Base-by-base conservation (phyloP, 2,888 invertebrate genomes). In the Punctoribates punctum region DNA sequence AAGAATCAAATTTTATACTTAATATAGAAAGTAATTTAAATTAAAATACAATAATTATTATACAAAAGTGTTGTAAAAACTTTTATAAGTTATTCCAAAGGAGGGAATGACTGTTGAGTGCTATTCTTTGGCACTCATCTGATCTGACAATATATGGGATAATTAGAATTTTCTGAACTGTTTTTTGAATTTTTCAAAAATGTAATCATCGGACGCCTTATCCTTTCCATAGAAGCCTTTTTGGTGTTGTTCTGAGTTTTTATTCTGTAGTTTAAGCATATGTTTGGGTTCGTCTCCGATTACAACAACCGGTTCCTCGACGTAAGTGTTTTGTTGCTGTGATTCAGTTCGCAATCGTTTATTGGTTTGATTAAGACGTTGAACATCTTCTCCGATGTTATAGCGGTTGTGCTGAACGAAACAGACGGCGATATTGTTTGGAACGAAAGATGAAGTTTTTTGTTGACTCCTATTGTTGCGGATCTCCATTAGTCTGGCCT, bases 391-490 rank as follows among this genome's bases (percentile, higher is more conserved):
- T 34, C 20, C 20, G 23, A 65, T 57, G 34, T 70, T 77, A 67
- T 70, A 77, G 9, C 77, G 48, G 38, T 73, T 74, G 25, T 97
- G 96, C 82, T 97, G 96, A 51, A 95, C 94, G 87, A 97, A 98
- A 85, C 97, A 97, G 0, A 96, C 96, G 15, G 97, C 96, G 92
- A 97, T 94, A 83, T 98, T 97, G 20, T 94, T 94, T 0, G 97
- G 97, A 0, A 97, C 96, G 88, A 97, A 96, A 80, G 96, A 94
- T 0, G 94, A 94, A 0, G 91, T 91, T 20, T 77, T 77, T 2
- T 6, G n/a, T 46, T 70, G 34, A 6, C 4, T 20, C 70, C 62
- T 65, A 25, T 65, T 75, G 5, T 27, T 29, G 3, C 17, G 23
- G n/a, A 13, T 20, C 6, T 75, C 72, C 8, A 76, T 20, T 34